phyloP scores from a whole-genome alignment of 2,113 vertebrate genomes.

The Raphicerus campestris region DNA sequence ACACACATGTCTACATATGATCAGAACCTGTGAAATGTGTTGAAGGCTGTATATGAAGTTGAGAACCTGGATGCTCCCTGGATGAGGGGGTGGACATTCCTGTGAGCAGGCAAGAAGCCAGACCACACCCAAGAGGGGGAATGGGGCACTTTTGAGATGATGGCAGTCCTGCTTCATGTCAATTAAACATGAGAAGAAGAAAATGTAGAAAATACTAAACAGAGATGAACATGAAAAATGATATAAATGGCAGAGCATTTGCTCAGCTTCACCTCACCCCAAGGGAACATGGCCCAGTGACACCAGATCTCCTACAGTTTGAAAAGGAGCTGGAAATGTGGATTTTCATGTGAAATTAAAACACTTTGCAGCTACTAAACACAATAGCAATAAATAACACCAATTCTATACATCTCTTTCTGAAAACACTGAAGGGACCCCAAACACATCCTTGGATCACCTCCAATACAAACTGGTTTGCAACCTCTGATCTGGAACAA shows the following conservation, averaged over 20 bases:
- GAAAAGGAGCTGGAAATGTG: neutral
- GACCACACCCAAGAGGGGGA: neutral
- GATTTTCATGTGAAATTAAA: neutral
- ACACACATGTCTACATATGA: neutral
- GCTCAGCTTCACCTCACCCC: neutral
- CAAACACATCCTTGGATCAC: neutral
- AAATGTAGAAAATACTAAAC: neutral
- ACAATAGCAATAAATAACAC: neutral
- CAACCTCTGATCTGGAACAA: neutral
- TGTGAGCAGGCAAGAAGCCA: no score
- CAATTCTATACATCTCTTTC: neutral
- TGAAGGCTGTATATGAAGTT: neutral
- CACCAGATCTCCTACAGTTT: neutral
- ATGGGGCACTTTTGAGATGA: no score
- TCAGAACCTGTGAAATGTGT: neutral
- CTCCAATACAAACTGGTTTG: neutral
- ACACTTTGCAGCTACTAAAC: neutral
- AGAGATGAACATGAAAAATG: neutral
- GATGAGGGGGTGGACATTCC: fast-evolving
- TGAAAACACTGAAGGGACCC: neutral
- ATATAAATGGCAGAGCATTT: neutral
- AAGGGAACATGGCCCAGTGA: neutral
- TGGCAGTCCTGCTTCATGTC: neutral
- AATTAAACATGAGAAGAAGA: neutral
- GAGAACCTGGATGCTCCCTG: neutral